Percentiles rank a stretch among this genome's conserved stretches.
phyloP scores from a whole-genome alignment of 1,140 invertebrate genomes.

The Musca domestica region DNA sequence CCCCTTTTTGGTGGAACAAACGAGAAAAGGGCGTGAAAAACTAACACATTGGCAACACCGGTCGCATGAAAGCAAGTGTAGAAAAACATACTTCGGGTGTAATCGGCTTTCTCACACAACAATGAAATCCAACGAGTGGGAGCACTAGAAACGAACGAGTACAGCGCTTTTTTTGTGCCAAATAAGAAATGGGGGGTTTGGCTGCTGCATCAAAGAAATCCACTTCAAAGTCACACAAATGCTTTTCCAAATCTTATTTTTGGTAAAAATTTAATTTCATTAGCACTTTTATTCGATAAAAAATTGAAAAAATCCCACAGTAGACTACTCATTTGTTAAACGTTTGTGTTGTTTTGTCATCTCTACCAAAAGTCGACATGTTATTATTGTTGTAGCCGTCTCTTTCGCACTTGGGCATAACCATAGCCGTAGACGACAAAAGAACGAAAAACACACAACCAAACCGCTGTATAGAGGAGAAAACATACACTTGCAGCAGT shows the following conservation, averaged over 20 bases:
- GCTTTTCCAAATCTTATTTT: not conserved
- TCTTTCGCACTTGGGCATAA: not conserved
- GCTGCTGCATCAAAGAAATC: no score
- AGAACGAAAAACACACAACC: constrained; percentile 10
- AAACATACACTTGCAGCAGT: constrained; percentile 8
- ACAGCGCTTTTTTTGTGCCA: constrained; percentile 12
- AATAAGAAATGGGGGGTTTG: not conserved
- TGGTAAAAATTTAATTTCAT: not conserved
- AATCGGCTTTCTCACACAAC: constrained; percentile 23
- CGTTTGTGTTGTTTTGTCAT: constrained; percentile 16
- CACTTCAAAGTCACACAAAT: no score
- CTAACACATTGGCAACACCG: constrained; percentile 21
- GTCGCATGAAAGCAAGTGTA: constrained; percentile 25
- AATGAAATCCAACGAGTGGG: constrained; percentile 13
- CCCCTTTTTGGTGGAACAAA: not conserved
- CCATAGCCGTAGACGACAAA: constrained; percentile 1
- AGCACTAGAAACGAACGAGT: constrained; percentile 14
- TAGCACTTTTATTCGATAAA: no score
- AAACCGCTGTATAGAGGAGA: constrained; percentile 6
- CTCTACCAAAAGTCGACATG: constrained; percentile 15
- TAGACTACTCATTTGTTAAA: not conserved
- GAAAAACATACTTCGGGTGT: constrained; percentile 25
- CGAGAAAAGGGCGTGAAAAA: constrained; percentile 16
- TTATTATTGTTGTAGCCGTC: constrained; percentile 11
- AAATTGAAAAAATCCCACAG: not conserved